phyloP scores from a whole-genome alignment of 2,888 invertebrate genomes.

The Eugnorisma glareosa region DNA sequence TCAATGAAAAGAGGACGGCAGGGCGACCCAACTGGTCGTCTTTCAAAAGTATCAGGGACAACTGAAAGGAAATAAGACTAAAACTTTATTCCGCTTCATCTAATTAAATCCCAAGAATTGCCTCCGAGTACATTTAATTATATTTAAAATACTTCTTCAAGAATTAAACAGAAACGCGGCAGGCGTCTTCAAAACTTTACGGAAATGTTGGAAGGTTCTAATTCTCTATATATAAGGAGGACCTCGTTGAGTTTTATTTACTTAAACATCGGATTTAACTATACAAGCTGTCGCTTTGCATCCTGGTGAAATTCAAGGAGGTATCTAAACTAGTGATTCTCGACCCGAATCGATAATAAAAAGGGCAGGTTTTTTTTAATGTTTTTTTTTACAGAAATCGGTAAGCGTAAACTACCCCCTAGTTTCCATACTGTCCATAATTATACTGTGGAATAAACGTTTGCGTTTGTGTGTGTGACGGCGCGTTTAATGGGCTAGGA shows the following conservation, averaged over 20 bases:
- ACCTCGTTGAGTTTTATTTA: not conserved
- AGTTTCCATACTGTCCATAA: no score
- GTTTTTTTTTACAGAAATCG: no score
- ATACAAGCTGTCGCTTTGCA: no score
- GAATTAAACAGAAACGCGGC: slow-evolving; percentile 20
- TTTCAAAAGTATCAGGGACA: slow-evolving; percentile 1
- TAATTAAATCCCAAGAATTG: slow-evolving; percentile 31
- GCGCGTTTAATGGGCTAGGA: no score
- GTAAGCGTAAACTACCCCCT: no score
- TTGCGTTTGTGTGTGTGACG: no score
- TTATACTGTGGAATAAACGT: no score
- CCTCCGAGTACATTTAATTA: slow-evolving; percentile 16
- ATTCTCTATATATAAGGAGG: not conserved
- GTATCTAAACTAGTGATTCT: no score
- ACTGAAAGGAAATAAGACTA: slow-evolving; percentile 5
- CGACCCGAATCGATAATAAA: no score
- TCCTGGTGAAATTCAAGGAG: no score
- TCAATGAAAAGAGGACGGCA: not conserved
- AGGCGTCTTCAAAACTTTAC: not conserved
- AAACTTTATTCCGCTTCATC: slow-evolving; percentile 20
- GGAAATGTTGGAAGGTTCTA: not conserved
- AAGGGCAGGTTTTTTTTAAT: no score
- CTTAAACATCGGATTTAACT: no score
- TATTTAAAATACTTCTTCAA: slow-evolving; percentile 34
- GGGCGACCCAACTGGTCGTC: not conserved